A percentile compares a stretch with the other conserved stretches of the same genome.
phyloP scores from a whole-genome alignment of 2,797 vertebrate species.

The Lates japonicus region DNA sequence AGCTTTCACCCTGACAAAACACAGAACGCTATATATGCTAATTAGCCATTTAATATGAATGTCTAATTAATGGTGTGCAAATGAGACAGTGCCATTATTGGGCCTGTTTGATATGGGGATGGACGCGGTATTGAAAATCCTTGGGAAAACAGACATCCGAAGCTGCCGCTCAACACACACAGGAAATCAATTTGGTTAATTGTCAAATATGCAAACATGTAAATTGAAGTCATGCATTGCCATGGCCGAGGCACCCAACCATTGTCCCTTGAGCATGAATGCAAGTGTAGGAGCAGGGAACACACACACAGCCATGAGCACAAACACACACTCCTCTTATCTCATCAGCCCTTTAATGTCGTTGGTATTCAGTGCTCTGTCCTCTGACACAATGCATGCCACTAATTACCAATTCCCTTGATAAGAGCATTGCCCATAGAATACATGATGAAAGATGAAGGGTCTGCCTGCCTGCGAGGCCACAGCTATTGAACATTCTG shows the following conservation, averaged over 20 bases:
- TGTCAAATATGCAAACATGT: conserved; percentile 88
- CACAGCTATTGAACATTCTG: conserved; percentile 61
- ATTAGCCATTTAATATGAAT: conserved; percentile 82
- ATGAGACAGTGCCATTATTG: conserved; percentile 82
- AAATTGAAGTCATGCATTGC: conserved; percentile 73
- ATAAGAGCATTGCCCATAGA: conserved; percentile 74
- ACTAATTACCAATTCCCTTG: conserved; percentile 83
- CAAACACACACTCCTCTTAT: conserved; percentile 73
- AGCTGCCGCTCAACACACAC: conserved; percentile 55
- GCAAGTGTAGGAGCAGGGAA: conserved; percentile 22
- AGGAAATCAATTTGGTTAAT: conserved; percentile 88
- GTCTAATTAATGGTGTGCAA: conserved; percentile 88
- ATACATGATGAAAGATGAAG: conserved; percentile 74
- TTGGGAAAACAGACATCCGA: conserved; percentile 74
- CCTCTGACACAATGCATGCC: conserved; percentile 80
- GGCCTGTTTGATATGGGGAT: conserved; percentile 80
- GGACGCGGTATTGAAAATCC: conserved; percentile 77
- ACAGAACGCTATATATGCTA: conserved; percentile 83
- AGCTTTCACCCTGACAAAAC: conserved; percentile 79
- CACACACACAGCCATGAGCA: conserved; percentile 36
- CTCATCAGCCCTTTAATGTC: conserved; percentile 81
- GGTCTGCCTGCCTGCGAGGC: conserved; percentile 54
- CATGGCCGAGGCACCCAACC: conserved; percentile 58
- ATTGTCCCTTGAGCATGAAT: conserved; percentile 70
- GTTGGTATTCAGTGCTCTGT: conserved; percentile 77